These are phyloP conservation scores for Caerostris darwini DNA, from an alignment of 1,140 invertebrate genomes.

Conservation along the genomic window DNA sequence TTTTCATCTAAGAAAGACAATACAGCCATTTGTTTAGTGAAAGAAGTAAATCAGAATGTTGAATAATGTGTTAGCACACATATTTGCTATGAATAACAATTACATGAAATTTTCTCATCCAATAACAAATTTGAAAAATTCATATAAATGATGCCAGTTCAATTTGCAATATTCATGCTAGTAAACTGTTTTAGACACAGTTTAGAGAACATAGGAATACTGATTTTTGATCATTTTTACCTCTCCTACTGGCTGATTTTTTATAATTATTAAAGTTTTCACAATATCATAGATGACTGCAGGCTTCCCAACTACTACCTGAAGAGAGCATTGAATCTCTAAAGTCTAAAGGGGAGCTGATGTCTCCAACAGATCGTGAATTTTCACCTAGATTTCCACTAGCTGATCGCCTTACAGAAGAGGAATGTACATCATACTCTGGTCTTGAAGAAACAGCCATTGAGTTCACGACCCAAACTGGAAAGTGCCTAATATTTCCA, in stretches of 20 bases:
- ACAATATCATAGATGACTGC: conserved; percentile 74
- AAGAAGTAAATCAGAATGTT: neutral
- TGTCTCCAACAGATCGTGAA: conserved; percentile 68
- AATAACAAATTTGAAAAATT: conserved; percentile 19
- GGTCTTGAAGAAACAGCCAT: conserved; percentile 39
- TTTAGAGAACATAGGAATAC: conserved; percentile 20
- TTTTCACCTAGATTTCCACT: conserved; percentile 60
- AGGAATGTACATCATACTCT: conserved; percentile 64
- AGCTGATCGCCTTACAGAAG: conserved; percentile 45
- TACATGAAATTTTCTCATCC: neutral
- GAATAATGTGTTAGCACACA: neutral
- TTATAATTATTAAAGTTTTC: conserved; percentile 1
- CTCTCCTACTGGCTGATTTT: neutral
- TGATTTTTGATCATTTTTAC: conserved; percentile 11
- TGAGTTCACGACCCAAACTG: conserved; percentile 73
- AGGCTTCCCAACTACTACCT: conserved; percentile 75
- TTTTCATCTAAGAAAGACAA: conserved; percentile 24
- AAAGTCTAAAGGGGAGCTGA: conserved; percentile 73
- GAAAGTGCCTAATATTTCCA: conserved; percentile 45
- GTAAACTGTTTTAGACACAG: neutral
- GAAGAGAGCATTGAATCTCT: conserved; percentile 77
- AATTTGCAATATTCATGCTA: conserved; percentile 1
- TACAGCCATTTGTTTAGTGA: neutral
- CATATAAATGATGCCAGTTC: neutral
- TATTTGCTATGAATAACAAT: neutral